phyloP scores from a whole-genome alignment of 2,888 invertebrate genomes.

The Entomobrya proxima region DNA sequence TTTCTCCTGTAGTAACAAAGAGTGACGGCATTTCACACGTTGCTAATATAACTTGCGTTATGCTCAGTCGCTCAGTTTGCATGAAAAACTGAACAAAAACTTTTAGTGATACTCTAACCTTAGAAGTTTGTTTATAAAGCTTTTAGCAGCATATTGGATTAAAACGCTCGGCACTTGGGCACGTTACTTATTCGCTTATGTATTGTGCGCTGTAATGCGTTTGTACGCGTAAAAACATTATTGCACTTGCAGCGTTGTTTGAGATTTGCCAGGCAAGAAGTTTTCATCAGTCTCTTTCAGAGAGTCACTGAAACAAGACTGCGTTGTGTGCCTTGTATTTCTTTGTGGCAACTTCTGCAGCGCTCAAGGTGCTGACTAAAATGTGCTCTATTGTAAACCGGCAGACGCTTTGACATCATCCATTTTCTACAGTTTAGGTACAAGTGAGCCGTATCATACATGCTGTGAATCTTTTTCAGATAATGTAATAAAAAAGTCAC shows the following conservation, averaged over 20 bases:
- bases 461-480: slow-evolving; percentile 34
- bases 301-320: slow-evolving; percentile 62
- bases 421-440: background rate
- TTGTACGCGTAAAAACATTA: background rate
- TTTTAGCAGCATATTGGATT: too few relatives aligned
- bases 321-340: slow-evolving; percentile 39
- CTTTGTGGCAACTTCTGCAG: slow-evolving; percentile 3
- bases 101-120: too few relatives aligned
- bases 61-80: background rate
- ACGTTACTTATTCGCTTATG: background rate
- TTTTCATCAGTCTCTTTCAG: slow-evolving; percentile 58
- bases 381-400: slow-evolving; percentile 3
- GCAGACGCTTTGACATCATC: slow-evolving; percentile 42
- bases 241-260: slow-evolving; percentile 21
- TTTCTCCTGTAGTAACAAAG: too few relatives aligned
- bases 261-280: slow-evolving; percentile 42
- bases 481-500: background rate
- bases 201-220: background rate
- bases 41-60: background rate
- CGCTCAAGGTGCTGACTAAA: background rate
- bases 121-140: too few relatives aligned
- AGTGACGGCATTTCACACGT: slow-evolving; percentile 27
- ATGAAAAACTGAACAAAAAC: slow-evolving; percentile 13
- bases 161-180: too few relatives aligned
- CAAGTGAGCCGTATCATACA: background rate